Evolutionary conservation across 2,888 invertebrate genomes (phyloP), one percentile per base, ranked within the genome.

Genomic region (Drosophila nigricruria): DNA sequence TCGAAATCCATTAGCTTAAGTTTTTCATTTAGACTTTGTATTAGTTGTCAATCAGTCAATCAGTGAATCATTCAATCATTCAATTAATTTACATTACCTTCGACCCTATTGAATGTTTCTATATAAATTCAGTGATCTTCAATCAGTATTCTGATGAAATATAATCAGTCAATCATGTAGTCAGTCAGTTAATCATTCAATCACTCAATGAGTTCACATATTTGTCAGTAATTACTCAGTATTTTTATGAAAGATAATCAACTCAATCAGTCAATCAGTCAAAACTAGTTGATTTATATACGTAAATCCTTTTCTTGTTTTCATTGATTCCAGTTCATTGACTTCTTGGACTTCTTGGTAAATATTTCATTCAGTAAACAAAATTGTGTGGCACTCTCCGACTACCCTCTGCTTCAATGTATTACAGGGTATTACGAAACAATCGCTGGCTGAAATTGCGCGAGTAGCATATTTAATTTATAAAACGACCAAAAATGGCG

Each of bases 401-500:
- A 57, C 27, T 1, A 18, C 43, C 64, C 32, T 10, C 8, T 14
- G 5, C 8, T 0, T 8, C n/a, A n/a, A n/a, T n/a, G 1, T 12
- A 10, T 12, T 38, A 42, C 36, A 56, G 60, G 63, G 77, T 71
- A 62, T 79, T 16, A 9, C 2, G 2, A 23, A 69, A 70, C 73
- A 80, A 81, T 79, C 57, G 81, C 64, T 42, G 73, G 32, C 70
- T 80, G 61, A 47, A 73, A 79, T 74, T 76, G 84, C 66, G 69
- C 74, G 77, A 62, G 66, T 20, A 38, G 77, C 88, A 84, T 84
- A 74, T 84, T 89, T 84, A 84, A 84, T 84, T 84, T 89, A 84
- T 83, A 87, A 83, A 84, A 88, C 79, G 67, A 62, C 73, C 54
- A 69, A 76, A 32, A 86, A 76, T 73, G 71, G 70, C 76, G 74